Evolutionary conservation across 2,888 invertebrate genomes (phyloP).

Genomic region (Iselma pallidipennis): DNA sequence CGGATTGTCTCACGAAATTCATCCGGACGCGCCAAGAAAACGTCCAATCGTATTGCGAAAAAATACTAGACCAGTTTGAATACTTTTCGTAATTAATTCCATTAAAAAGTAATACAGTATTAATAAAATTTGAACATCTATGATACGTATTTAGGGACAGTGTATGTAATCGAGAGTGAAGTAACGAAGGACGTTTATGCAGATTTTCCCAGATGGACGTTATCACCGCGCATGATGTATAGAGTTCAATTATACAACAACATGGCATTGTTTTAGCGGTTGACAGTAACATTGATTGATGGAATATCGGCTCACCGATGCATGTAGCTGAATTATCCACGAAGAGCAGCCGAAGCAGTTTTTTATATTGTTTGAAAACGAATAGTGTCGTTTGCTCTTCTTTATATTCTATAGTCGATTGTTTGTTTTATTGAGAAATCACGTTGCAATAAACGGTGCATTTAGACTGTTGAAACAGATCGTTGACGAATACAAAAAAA

Average conservation of each 20-base stretch:
- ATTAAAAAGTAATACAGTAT: no score
- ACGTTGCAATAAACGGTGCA: slow-evolving; percentile 38
- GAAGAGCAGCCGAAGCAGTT: slow-evolving; percentile 38
- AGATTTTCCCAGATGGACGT: slow-evolving; percentile 46
- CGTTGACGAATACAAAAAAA: no score
- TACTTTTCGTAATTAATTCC: neutral
- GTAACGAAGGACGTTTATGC: slow-evolving; percentile 36
- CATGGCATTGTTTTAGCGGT: slow-evolving; percentile 55
- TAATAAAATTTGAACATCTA: no score
- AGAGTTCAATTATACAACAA: slow-evolving; percentile 55
- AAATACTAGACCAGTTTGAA: no score
- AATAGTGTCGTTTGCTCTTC: slow-evolving; percentile 11
- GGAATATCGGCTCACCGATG: slow-evolving; percentile 48
- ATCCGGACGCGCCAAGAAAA: no score
- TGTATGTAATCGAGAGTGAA: neutral
- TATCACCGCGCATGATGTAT: slow-evolving; percentile 53
- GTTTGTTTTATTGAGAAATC: slow-evolving; percentile 46
- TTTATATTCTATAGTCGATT: slow-evolving; percentile 6
- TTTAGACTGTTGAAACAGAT: no score
- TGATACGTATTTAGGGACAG: neutral
- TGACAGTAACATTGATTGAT: slow-evolving; percentile 57
- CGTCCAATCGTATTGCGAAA: no score
- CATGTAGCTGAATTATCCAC: slow-evolving; percentile 45
- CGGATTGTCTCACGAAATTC: slow-evolving; percentile 37
- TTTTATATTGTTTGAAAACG: slow-evolving; percentile 26